phyloP scores from a whole-genome alignment of 2,888 invertebrate species.

The Campaea margaritaria region DNA sequence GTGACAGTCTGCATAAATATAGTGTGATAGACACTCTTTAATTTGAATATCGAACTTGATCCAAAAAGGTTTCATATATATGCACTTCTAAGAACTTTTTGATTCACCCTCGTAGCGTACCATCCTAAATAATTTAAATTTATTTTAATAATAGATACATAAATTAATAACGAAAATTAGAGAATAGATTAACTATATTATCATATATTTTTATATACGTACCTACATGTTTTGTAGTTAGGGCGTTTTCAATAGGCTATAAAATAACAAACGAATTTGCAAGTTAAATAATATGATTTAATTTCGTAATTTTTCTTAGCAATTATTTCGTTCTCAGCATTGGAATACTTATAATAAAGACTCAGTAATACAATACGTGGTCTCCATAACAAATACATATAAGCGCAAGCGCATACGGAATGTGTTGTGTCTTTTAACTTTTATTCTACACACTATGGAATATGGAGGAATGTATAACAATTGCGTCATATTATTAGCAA shows the following conservation, averaged over 20 bases:
- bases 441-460: conserved; percentile 53
- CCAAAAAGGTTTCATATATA: too few relatives aligned
- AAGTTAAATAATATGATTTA: conserved; percentile 86
- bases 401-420: conserved; percentile 76
- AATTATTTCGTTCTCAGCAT: conserved; percentile 84
- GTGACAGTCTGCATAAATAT: too few relatives aligned
- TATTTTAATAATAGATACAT: too few relatives aligned
- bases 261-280: conserved; percentile 57
- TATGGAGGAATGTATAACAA: conserved; percentile 65
- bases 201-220: too few relatives aligned
- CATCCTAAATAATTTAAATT: too few relatives aligned
- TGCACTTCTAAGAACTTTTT: too few relatives aligned
- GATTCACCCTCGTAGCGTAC: too few relatives aligned
- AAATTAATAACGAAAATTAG: too few relatives aligned
- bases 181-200: too few relatives aligned
- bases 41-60: too few relatives aligned
- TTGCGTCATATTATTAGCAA: conserved; percentile 47
- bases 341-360: conserved; percentile 79
- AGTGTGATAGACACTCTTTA: too few relatives aligned
- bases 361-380: conserved; percentile 73
- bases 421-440: conserved; percentile 63
- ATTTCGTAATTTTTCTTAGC: conserved; percentile 85
- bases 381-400: conserved; percentile 74
- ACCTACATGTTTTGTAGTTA: too few relatives aligned
- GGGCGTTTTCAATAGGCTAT: background rate